These are phyloP conservation scores for Brachyhypopomus occidentalis DNA, from an alignment of 2,113 vertebrate species.

Conservation along the genomic window DNA sequence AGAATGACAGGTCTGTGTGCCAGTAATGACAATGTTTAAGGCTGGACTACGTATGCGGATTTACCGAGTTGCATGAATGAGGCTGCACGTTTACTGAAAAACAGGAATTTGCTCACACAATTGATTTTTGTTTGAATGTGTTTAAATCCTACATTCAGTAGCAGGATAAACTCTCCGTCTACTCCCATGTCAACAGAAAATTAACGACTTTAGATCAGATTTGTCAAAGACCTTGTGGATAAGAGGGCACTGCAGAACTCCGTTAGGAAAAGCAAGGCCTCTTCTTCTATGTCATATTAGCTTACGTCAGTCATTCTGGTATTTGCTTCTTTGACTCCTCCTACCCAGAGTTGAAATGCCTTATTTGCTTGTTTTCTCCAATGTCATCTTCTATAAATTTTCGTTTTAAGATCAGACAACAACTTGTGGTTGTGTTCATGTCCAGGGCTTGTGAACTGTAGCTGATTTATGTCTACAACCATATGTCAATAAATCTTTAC, in stretches of 20 bases:
- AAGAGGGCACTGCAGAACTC: no score
- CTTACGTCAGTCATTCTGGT: neutral
- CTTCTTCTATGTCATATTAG: neutral
- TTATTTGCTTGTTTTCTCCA: neutral
- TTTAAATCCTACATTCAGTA: no score
- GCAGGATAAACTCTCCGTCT: no score
- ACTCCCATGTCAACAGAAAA: no score
- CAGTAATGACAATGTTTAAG: no score
- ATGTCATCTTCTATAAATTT: neutral
- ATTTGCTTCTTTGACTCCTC: neutral
- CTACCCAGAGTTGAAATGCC: neutral
- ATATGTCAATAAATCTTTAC: constrained; percentile 5
- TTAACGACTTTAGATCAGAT: no score
- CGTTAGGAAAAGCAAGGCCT: neutral
- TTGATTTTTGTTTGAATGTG: no score
- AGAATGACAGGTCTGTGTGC: no score
- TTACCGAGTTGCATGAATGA: no score
- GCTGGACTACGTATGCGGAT: no score
- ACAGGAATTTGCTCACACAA: neutral
- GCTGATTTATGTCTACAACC: neutral
- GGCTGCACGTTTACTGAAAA: no score
- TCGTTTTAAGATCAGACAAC: neutral
- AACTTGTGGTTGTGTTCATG: neutral
- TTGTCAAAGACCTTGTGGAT: no score
- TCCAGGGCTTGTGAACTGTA: neutral